Evolutionary conservation across 1,140 invertebrate genomes (phyloP), one percentile per base, ranked within the genome.

Genomic region (Drosophila grimshawi): DNA sequence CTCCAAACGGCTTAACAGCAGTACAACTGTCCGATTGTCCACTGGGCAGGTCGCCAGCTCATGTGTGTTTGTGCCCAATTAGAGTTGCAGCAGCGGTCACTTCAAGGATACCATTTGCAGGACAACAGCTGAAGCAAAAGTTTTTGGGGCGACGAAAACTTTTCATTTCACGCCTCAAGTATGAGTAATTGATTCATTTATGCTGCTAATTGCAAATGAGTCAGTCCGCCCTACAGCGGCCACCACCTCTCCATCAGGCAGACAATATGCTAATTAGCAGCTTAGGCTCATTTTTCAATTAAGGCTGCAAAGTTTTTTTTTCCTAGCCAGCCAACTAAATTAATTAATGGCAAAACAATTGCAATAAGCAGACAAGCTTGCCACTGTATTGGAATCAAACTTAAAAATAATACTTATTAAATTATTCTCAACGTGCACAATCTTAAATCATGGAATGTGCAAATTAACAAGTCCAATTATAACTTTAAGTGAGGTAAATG

Each of bases 151-250:
- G 68, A 59, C 68, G 41, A 30, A 76, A 88, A 90, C 86, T 89
- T 89, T 89, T 73, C 37, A 70, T 77, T 86, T 86, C 69, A 82
- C 80, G 69, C 83, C 81, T 77, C 76, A 86, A 86, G 88, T 88
- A 77, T 89, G 88, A 85, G 88, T 91, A 91, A 91, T 91, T 91
- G 89, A 91, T 85, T 81, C 81, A 79, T 81, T 78, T 78, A 66
- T 78, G 71, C 75, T 81, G 71, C 68, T 83, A 83, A 83, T 81
- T 80, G 78, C 67, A 83, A 74, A 68, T 80, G 53, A 75, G 60
- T 41, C 45, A 53, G 11, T 30, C 35, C 41, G 46, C n/a, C 41
- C 5, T 19, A 19, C 19, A 19, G 2, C 19, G 2, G 19, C 1
- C 43, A 8, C 7, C n/a, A 6, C 30, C 27, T 1, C n/a, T 10